Conservation (phyloP, 2,113 vertebrate species). For the Pseudopipra pipra region DNA sequence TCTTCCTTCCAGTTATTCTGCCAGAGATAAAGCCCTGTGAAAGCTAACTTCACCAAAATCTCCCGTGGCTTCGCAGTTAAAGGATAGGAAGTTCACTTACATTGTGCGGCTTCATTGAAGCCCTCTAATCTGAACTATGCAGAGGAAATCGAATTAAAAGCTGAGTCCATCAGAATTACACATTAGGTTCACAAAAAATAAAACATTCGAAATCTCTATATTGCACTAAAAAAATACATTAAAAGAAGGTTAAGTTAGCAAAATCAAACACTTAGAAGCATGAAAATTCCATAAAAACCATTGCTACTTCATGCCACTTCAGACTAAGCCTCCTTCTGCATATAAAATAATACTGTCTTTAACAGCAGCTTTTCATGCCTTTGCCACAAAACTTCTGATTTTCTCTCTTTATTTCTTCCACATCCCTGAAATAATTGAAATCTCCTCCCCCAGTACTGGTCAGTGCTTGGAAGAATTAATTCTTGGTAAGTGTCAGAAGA, state of each 20-base stretch:
- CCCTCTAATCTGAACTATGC: not conserved
- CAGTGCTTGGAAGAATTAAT: not conserved
- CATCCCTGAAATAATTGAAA: not conserved
- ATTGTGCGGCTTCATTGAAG: not conserved
- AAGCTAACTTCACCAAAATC: constrained; percentile 30
- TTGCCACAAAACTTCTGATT: not conserved
- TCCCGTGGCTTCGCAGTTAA: not conserved
- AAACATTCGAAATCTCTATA: not conserved
- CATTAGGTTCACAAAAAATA: not conserved
- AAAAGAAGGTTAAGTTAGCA: not conserved
- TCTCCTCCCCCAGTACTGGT: not conserved
- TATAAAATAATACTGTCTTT: not conserved
- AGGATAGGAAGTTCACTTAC: not conserved
- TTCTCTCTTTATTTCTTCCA: not conserved
- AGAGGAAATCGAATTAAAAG: not conserved
- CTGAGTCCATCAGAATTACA: not conserved
- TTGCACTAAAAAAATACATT: not conserved
- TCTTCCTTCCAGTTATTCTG: constrained; percentile 33
- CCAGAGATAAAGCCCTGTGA: constrained; percentile 18
- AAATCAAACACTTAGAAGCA: not conserved
- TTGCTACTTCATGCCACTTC: not conserved
- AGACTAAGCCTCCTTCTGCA: not conserved
- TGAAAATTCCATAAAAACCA: not conserved
- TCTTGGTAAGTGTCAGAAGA: not conserved
- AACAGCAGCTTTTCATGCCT: not conserved